Conservation (phyloP, 2,113 vertebrate genomes). For the Poecilia latipinna region DNA sequence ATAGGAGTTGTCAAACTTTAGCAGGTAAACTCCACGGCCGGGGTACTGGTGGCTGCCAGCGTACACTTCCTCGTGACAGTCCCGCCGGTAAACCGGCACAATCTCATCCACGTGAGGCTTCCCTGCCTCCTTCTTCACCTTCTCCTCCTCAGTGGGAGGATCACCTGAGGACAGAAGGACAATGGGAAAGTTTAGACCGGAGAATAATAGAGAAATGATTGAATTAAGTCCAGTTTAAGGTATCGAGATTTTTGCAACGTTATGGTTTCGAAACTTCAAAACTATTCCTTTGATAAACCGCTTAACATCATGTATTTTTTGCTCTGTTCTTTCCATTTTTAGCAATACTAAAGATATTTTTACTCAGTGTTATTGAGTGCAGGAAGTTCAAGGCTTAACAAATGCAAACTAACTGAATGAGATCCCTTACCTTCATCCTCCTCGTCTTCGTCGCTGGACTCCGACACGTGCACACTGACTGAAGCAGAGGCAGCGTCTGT, state of each 20-base stretch:
- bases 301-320: no score
- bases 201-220: no score
- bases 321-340: no score
- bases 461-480: slow-evolving; percentile 97
- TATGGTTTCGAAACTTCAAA: no score
- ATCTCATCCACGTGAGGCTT: slow-evolving; percentile 98
- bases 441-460: slow-evolving; percentile 98
- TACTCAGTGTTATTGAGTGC: no score
- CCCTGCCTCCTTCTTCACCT: slow-evolving; percentile 90
- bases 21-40: slow-evolving; percentile 96
- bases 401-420: no score
- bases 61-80: slow-evolving; percentile 99
- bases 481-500: slow-evolving; percentile 93
- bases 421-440: slow-evolving; percentile 91
- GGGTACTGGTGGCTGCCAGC: slow-evolving; percentile 99
- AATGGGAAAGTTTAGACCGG: neutral
- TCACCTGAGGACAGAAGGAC: slow-evolving; percentile 70
- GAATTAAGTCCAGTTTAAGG: no score
- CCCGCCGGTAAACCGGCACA: slow-evolving; percentile 98
- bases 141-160: slow-evolving; percentile 87
- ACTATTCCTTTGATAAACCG: no score
- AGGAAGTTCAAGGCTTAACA: neutral
- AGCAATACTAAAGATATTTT: no score
- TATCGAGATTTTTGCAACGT: no score
- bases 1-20: slow-evolving; percentile 99